Base-by-base conservation (phyloP, 2,797 vertebrate genomes). In the Micromesistius poutassou region DNA sequence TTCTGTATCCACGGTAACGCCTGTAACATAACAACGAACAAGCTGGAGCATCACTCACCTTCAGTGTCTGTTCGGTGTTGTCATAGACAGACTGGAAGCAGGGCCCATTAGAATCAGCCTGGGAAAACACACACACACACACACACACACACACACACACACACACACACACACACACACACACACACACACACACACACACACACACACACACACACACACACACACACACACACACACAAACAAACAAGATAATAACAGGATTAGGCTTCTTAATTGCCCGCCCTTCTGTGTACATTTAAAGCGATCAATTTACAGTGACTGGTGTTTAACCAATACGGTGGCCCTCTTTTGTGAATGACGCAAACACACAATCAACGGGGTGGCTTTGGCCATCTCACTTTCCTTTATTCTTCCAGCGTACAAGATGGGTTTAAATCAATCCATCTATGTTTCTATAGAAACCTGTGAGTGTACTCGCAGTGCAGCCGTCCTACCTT, bases 41-140 rank as follows among this genome's bases (percentile, higher is more conserved):
- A 68, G 62, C 62, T 68, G 62, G n/a, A 28, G 62, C 72, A 31
- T 14, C 46, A 83, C 92, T 90, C 91, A 98, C 98, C 95, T 97
- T 95, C 78, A 99, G 82, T 13, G 87, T 96, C 88, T 98, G 97
- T 83, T 98, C 96, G 0, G 97, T 97, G 90, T 93, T 97, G 89
- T 95, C 92, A 90, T 98, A 98, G 80, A 82, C 25, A 1, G 93
- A 95, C 80, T 96, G 92, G 87, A 99, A 99, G 80, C 90, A 93
- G 38, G 97, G 97, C 22, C 96, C 95, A 19, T 68, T 90, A 74
- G 92, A 93, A 84, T 98, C 93, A 35, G 96, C 97, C 98, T 99
- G 86, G 76, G 88, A 50, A 13, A 2, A 83, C 2, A 85, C 28
- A 74, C 31, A 74, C 72, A 77, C 14, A 70, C 38, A 74, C 36